Conservation (phyloP, 2,113 vertebrate species). For the Bombycilla garrulus region DNA sequence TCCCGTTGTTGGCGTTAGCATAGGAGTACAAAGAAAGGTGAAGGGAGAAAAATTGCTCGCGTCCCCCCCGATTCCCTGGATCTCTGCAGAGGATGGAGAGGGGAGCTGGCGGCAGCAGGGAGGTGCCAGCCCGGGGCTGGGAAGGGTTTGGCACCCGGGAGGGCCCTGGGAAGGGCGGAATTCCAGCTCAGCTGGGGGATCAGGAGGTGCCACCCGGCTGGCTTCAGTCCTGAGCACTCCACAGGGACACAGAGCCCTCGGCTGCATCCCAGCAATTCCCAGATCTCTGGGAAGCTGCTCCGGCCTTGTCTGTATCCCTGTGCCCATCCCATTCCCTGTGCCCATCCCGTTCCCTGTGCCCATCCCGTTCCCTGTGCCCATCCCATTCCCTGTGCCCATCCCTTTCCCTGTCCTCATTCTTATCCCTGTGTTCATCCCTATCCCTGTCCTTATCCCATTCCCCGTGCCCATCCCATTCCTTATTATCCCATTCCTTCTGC, state of each 20-base stretch:
- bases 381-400: not conserved
- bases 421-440: no score
- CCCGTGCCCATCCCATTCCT: not conserved
- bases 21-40: conserved; percentile 3
- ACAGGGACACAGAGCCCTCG: accelerated
- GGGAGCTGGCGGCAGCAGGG: accelerated
- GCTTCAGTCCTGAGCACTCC: accelerated
- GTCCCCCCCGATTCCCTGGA: not conserved
- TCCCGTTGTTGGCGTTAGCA: not conserved
- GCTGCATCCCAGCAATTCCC: not conserved
- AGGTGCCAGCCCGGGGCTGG: accelerated
- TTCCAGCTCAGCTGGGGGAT: accelerated
- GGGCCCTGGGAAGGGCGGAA: not conserved
- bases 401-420: no score
- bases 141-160: not conserved
- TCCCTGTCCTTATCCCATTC: not conserved
- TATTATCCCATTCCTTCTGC: not conserved
- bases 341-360: no score
- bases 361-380: no score
- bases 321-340: not conserved
- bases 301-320: accelerated
- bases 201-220: not conserved
- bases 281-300: not conserved
- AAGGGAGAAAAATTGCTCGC: not conserved
- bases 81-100: not conserved